Percentiles rank a stretch among this genome's conserved stretches.
These are phyloP conservation scores for Lycorma delicatula DNA, from an alignment of 1,140 invertebrate species.

Conservation along the genomic window DNA sequence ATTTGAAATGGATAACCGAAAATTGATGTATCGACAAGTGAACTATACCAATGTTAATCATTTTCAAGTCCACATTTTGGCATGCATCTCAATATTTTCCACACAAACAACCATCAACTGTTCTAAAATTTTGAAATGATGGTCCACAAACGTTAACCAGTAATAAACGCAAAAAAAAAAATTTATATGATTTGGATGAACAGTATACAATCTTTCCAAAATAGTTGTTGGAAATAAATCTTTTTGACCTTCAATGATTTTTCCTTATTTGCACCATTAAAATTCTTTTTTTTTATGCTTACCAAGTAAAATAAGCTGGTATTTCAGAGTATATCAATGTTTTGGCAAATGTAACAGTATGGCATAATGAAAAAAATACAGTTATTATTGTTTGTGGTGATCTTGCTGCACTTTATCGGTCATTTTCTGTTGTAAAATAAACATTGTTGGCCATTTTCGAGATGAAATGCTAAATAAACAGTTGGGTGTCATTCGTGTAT, in stretches of 20 bases:
- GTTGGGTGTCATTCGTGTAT: constrained; percentile 35
- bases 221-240: constrained; percentile 22
- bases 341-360: constrained; percentile 29
- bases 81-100: constrained; percentile 37
- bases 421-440: constrained; percentile 23
- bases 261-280: constrained; percentile 19
- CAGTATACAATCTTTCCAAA: constrained; percentile 33
- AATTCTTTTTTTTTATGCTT: constrained; percentile 19
- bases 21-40: constrained; percentile 30
- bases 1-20: constrained; percentile 35
- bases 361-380: constrained; percentile 29
- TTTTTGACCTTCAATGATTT: constrained; percentile 28
- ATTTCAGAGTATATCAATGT: constrained; percentile 31
- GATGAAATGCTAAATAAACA: constrained; percentile 38
- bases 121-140: constrained; percentile 39
- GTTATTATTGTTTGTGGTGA: constrained; percentile 31
- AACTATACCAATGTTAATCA: constrained; percentile 32
- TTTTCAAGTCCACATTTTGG: constrained; percentile 24
- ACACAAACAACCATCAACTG: constrained; percentile 36
- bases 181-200: constrained; percentile 35
- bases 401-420: constrained; percentile 4
- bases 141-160: constrained; percentile 40
- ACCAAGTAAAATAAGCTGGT: constrained; percentile 33
- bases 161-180: constrained; percentile 38
- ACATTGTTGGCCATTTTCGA: constrained; percentile 26